Conservation (phyloP, 2,113 vertebrate species). For the Phaethornis superciliosus region DNA sequence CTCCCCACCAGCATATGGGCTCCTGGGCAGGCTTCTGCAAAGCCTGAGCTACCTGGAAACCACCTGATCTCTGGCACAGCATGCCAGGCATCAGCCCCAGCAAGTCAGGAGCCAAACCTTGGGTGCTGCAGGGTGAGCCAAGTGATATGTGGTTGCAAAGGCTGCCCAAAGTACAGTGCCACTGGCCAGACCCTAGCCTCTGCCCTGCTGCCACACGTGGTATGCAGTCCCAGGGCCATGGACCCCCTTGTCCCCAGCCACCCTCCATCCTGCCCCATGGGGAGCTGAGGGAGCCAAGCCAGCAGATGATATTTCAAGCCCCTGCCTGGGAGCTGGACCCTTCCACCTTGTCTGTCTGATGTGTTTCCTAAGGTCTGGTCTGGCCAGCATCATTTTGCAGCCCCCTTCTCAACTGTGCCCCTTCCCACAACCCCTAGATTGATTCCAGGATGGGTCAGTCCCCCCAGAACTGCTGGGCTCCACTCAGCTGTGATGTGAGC, state of each 20-base stretch:
- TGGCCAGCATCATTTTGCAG: neutral
- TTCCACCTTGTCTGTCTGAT: accelerated
- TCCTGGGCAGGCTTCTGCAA: neutral
- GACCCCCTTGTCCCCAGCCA: neutral
- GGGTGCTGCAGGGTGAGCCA: neutral
- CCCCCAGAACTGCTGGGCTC: neutral
- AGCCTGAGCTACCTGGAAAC: neutral
- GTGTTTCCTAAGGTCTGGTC: neutral
- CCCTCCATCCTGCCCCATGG: accelerated
- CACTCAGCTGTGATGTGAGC: neutral
- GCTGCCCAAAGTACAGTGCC: neutral
- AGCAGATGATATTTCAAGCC: neutral
- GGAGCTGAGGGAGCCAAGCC: neutral
- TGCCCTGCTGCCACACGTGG: neutral
- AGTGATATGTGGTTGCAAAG: neutral
- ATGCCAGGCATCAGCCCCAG: neutral
- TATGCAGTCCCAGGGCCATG: neutral
- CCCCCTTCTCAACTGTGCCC: neutral
- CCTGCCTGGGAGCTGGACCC: neutral
- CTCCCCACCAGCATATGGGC: neutral
- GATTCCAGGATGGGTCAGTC: neutral
- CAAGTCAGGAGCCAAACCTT: neutral
- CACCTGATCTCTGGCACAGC: accelerated
- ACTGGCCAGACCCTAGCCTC: accelerated
- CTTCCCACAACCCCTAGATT: neutral